phyloP scores from a whole-genome alignment of 2,113 vertebrate species.

The Abramis brama region DNA sequence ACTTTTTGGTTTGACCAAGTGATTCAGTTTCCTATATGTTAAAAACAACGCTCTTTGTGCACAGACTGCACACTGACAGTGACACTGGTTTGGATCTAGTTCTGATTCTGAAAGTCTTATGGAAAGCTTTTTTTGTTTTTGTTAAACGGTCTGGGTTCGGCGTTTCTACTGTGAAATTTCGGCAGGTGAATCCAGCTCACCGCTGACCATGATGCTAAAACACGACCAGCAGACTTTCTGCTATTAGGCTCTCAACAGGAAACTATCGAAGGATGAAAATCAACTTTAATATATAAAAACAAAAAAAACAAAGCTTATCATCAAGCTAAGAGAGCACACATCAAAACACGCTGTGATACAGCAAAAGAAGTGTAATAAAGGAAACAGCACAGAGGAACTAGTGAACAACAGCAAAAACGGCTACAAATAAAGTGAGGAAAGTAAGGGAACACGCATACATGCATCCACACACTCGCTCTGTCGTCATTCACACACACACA shows the following conservation, averaged over 20 bases:
- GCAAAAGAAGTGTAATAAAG: conserved; percentile 53
- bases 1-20: conserved; percentile 51
- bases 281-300: conserved; percentile 32
- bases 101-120: conserved; percentile 49
- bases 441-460: conserved; percentile 62
- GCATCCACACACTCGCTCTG: conserved; percentile 26
- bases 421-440: conserved; percentile 56
- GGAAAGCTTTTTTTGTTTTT: conserved; percentile 49
- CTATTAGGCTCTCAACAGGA: conserved; percentile 55
- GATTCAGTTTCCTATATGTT: neutral
- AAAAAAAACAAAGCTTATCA: conserved; percentile 56
- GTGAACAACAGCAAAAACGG: conserved; percentile 40
- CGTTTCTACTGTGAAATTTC: conserved; percentile 68
- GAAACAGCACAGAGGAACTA: conserved; percentile 55
- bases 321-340: conserved; percentile 54
- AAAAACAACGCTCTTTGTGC: conserved; percentile 57
- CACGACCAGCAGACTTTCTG: conserved; percentile 63
- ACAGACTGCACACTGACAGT: conserved; percentile 44
- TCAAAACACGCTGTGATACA: conserved; percentile 51
- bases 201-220: conserved; percentile 74
- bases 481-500: conserved; percentile 4
- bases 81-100: conserved; percentile 70
- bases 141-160: conserved; percentile 70
- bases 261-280: conserved; percentile 54
- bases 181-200: conserved; percentile 83